Conservation (phyloP, 1,140 invertebrate genomes). For the Papilio helenus region DNA sequence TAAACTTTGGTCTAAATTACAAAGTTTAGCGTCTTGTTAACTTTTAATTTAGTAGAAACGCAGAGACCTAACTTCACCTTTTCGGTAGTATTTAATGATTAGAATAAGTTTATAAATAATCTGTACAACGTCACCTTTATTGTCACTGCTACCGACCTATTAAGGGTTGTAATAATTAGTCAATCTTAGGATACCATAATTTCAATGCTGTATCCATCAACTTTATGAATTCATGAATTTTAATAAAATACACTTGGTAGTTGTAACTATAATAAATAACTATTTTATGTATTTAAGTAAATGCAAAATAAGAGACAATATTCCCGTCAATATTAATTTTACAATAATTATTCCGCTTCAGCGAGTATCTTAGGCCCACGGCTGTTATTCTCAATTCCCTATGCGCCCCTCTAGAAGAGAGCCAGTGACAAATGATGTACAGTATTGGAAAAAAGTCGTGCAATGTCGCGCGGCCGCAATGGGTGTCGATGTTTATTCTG, state of each 20-base stretch:
- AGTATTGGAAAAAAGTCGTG: conserved; percentile 67
- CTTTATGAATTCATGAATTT: background rate
- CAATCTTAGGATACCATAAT: background rate
- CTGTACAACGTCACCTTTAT: background rate
- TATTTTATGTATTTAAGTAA: too few relatives aligned
- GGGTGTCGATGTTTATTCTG: conserved; percentile 55
- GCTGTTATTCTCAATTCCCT: conserved; percentile 59
- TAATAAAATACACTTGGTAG: too few relatives aligned
- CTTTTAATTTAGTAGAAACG: background rate
- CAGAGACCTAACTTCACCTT: background rate
- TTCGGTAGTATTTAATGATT: background rate
- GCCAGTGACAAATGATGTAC: conserved; percentile 72
- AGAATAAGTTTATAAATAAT: background rate
- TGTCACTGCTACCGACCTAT: background rate
- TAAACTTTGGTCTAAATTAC: conserved; percentile 45
- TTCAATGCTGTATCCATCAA: background rate
- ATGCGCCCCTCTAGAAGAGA: conserved; percentile 56
- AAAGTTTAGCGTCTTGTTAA: background rate
- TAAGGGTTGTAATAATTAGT: background rate
- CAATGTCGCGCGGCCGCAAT: conserved; percentile 55
- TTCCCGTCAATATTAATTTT: background rate
- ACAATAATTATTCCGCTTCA: conserved; percentile 28
- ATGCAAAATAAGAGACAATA: background rate
- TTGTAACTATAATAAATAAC: too few relatives aligned
- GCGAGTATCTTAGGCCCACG: conserved; percentile 38